These are phyloP conservation scores for Acanthopleura granulata DNA, from an alignment of 2,888 invertebrate genomes.

Conservation along the genomic window DNA sequence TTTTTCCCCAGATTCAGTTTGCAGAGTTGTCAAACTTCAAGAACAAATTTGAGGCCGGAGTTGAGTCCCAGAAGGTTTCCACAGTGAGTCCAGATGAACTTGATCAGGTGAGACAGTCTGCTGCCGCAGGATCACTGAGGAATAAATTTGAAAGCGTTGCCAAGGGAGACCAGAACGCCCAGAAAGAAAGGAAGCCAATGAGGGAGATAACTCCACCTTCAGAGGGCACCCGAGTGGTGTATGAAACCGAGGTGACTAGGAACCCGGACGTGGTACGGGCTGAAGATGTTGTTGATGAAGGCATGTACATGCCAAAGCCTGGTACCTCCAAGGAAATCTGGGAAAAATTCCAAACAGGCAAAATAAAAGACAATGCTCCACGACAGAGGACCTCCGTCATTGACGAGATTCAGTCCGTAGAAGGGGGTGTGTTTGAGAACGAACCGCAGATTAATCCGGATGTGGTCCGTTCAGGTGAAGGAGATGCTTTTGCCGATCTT, in stretches of 20 bases:
- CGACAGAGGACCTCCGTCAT: slow-evolving; percentile 7
- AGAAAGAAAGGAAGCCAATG: neutral
- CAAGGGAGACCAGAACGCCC: neutral
- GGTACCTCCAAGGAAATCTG: neutral
- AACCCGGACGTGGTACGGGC: slow-evolving; percentile 12
- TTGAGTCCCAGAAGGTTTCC: slow-evolving; percentile 32
- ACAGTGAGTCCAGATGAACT: slow-evolving; percentile 34
- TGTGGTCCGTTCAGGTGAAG: slow-evolving; percentile 48
- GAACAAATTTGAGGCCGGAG: slow-evolving; percentile 43
- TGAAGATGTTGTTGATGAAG: slow-evolving; percentile 17
- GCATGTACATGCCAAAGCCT: neutral
- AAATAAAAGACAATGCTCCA: neutral
- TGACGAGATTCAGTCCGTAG: slow-evolving; percentile 13
- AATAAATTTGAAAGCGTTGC: slow-evolving; percentile 16
- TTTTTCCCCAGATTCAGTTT: slow-evolving; percentile 40
- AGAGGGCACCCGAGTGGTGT: neutral
- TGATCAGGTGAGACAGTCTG: slow-evolving; percentile 7
- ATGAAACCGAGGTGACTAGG: neutral
- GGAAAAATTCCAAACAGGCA: neutral
- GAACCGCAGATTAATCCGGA: slow-evolving; percentile 46
- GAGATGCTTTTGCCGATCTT: slow-evolving; percentile 41
- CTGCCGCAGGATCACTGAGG: neutral
- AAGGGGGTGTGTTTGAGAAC: slow-evolving; percentile 45
- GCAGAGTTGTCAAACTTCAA: slow-evolving; percentile 45
- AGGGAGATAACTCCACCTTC: slow-evolving; percentile 12